Evolutionary conservation across 2,113 vertebrate genomes (phyloP).

Genomic region (Saccopteryx bilineata): DNA sequence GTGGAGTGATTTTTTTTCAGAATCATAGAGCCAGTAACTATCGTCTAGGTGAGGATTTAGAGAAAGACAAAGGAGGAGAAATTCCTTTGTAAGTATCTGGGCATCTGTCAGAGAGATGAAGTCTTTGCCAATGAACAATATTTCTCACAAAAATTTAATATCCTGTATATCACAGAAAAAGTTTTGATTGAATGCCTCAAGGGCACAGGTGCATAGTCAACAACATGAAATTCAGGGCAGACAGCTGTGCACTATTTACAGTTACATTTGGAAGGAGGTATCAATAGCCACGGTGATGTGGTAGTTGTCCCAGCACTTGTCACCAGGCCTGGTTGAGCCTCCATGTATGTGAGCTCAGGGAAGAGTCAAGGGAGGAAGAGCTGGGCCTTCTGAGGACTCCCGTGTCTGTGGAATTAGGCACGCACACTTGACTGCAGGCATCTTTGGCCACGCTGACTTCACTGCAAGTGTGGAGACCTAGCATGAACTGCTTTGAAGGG

Average conservation of each 20-base stretch:
- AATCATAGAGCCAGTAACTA: not conserved
- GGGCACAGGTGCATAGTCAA: not conserved
- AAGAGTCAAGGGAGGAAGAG: not conserved
- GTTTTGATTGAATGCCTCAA: not conserved
- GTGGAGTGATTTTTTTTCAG: not conserved
- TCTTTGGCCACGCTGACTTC: not conserved
- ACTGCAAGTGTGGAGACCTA: not conserved
- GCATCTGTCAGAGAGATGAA: not conserved
- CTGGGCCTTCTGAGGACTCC: not conserved
- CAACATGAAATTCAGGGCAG: not conserved
- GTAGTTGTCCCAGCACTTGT: not conserved
- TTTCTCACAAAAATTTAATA: not conserved
- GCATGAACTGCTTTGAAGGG: not conserved
- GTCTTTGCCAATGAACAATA: not conserved
- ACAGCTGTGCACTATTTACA: not conserved
- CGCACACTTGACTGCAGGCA: not conserved
- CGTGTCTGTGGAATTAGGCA: not conserved
- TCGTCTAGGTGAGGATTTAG: slow-evolving; percentile 19
- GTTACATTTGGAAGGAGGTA: not conserved
- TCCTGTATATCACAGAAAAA: not conserved
- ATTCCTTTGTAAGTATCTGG: not conserved
- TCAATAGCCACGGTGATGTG: not conserved
- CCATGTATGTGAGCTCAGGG: not conserved
- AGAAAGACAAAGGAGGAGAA: slow-evolving; percentile 30
- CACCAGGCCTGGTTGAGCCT: not conserved